Evolutionary conservation across 2,113 vertebrate genomes (phyloP).

Genomic region (Psephotus haematonotus): DNA sequence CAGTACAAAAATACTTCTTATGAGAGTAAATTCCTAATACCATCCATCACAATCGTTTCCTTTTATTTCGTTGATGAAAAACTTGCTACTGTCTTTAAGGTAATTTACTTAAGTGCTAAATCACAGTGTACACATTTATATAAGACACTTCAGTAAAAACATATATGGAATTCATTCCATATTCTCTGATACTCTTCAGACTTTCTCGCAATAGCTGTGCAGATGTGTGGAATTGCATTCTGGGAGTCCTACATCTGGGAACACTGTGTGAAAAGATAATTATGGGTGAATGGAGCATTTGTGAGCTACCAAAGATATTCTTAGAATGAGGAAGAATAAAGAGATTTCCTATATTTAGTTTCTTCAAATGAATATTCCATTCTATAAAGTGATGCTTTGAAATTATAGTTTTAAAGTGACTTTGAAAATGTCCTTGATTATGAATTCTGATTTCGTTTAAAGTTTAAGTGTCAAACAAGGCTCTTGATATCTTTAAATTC

Average conservation of each 20-base stretch:
- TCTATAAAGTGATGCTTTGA: neutral
- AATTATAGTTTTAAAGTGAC: slow-evolving; percentile 10
- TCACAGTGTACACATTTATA: neutral
- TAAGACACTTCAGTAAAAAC: neutral
- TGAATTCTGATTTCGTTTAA: neutral
- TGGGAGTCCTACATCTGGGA: slow-evolving; percentile 15
- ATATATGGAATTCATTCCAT: neutral
- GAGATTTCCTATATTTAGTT: slow-evolving; percentile 27
- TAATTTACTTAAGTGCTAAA: neutral
- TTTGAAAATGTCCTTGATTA: neutral
- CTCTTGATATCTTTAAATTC: neutral
- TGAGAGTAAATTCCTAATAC: neutral
- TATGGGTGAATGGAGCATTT: slow-evolving; percentile 24
- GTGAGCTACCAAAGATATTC: slow-evolving; percentile 1
- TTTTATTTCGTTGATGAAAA: neutral
- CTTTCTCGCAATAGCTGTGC: neutral
- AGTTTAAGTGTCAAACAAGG: neutral
- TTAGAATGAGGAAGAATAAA: slow-evolving; percentile 1
- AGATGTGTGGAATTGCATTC: slow-evolving; percentile 2
- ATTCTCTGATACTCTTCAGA: neutral
- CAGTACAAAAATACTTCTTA: neutral
- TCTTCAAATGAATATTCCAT: neutral
- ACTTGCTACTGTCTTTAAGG: neutral
- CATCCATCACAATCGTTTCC: neutral
- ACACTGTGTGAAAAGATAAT: slow-evolving; percentile 25